Conservation (phyloP, 2,113 vertebrate species). For the Serinus canaria region DNA sequence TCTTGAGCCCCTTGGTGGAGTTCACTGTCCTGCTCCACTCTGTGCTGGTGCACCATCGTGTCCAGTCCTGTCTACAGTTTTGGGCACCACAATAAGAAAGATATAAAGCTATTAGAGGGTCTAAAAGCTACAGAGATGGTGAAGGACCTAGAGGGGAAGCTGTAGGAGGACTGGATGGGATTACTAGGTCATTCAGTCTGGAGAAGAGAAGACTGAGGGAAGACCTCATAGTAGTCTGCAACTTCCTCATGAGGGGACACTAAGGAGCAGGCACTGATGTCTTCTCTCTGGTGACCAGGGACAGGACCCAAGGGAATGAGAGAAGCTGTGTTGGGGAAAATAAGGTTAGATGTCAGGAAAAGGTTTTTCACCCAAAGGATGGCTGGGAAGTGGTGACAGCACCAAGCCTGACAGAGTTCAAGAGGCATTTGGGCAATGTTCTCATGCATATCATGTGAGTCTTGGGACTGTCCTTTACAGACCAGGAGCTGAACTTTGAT, state of each 20-base stretch:
- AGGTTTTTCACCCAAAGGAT: background rate
- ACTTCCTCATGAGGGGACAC: background rate
- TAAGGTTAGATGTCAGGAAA: background rate
- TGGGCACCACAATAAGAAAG: background rate
- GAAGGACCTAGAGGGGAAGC: background rate
- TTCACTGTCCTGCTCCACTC: background rate
- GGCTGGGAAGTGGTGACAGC: background rate
- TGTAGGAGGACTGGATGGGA: background rate
- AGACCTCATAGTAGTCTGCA: background rate
- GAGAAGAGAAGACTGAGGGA: background rate
- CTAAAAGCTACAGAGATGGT: background rate
- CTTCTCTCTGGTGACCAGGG: background rate
- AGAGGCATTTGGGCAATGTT: background rate
- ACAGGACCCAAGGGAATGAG: background rate
- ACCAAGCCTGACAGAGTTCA: background rate
- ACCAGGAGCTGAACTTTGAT: background rate
- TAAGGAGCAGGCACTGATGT: background rate
- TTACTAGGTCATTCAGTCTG: background rate
- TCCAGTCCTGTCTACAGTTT: background rate
- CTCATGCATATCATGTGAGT: background rate
- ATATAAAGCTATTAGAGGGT: background rate
- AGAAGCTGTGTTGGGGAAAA: background rate
- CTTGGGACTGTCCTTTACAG: background rate
- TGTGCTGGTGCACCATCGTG: accelerated
- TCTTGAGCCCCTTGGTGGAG: background rate